Base-by-base conservation (phyloP, 1,140 invertebrate species). In the Heliconius himera region DNA sequence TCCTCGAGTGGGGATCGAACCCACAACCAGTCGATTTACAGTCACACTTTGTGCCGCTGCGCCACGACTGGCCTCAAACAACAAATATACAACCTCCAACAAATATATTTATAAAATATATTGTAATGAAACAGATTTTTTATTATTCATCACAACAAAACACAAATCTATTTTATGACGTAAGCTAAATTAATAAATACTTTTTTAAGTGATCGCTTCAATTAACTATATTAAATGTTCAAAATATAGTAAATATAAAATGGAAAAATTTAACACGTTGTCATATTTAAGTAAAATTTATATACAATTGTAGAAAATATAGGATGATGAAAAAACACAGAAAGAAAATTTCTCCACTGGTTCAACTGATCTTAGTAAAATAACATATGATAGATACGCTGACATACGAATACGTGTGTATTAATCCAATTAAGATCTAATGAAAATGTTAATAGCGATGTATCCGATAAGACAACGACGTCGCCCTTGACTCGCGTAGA, bases 401-500 rank as follows among this genome's bases (percentile, higher is more conserved):
- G 20, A 72, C 20, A 16, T 4, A 46, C 41, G 49, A 38, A 49
- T 29, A 46, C 13, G 71, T 38, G 26, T 72, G n/a, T 72, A 36
- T 70, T 56, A 66, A 66, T 66, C 60, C 60, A 66, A 66, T 66
- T 66, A 66, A 66, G 60, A 29, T 29, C 9, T 66, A 18, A 66
- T 66, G 60, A 66, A 66, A 66, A 66, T 18, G 60, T 66, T 66
- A 66, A 66, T 66, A 66, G 86, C 84, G 84, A 87, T 81, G 84
- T 79, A 71, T 78, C 49, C 71, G 76, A 85, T 83, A 85, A 84
- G 74, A 71, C 78, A 80, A 29, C 46, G 26, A 22, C 83, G 88
- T 89, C 81, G 90, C 89, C 91, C 90, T 93, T 93, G 89, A 90
- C 86, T 89, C 78, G 54, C 36, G 70, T 77, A 81, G 81, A 89